Percentiles rank a stretch among this genome's conserved stretches.
These are phyloP conservation scores for Falco concolor DNA, from an alignment of 2,797 vertebrate species.

Conservation along the genomic window DNA sequence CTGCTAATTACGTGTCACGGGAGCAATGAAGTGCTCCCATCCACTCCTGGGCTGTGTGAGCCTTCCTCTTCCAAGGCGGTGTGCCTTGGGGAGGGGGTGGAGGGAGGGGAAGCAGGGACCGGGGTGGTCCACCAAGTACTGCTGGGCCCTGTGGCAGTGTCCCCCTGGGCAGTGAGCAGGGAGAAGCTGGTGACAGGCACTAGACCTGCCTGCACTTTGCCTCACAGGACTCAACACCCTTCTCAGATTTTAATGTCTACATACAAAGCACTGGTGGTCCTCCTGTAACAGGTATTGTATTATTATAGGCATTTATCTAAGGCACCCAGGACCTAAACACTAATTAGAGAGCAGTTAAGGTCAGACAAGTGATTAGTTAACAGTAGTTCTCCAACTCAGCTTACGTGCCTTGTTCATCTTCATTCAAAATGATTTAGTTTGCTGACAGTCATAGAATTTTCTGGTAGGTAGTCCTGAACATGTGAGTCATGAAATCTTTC, in stretches of 20 bases:
- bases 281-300: not conserved
- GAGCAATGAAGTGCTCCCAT: not conserved
- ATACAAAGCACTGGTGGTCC: not conserved
- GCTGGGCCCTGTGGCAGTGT: rapidly evolving
- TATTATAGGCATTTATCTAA: not conserved
- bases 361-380: constrained; percentile 15
- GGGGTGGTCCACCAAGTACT: rapidly evolving
- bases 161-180: not conserved
- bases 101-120: not conserved
- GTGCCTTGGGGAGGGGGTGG: not conserved
- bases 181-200: not conserved
- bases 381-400: not conserved
- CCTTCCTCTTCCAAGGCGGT: not conserved
- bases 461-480: not conserved
- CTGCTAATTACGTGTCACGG: rapidly evolving
- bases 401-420: not conserved
- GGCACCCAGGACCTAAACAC: not conserved
- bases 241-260: not conserved
- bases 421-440: not conserved
- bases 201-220: not conserved
- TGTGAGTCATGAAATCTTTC: not conserved
- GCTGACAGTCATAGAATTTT: not conserved
- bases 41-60: not conserved
- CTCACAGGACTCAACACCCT: not conserved
- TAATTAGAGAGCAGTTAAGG: not conserved